These are phyloP conservation scores for Eupithecia subumbrata DNA, from an alignment of 2,888 invertebrate genomes.

Conservation along the genomic window DNA sequence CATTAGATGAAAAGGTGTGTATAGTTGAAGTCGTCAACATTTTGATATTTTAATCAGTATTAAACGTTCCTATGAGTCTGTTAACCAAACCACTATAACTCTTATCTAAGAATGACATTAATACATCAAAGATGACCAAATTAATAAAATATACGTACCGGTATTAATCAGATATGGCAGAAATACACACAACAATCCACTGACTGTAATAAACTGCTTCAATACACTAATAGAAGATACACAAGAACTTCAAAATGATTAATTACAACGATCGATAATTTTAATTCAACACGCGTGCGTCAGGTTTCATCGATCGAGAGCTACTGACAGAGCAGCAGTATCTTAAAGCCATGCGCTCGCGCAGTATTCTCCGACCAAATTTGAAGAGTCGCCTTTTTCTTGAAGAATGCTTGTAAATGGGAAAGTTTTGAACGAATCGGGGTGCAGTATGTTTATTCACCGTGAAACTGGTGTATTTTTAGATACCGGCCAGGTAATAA, in stretches of 20 bases:
- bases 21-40: constrained; percentile 10
- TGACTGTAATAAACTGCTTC: constrained; percentile 44
- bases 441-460: constrained; percentile 71
- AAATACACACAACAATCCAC: constrained; percentile 52
- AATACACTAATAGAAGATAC: constrained; percentile 44
- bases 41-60: neutral
- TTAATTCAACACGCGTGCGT: constrained; percentile 49
- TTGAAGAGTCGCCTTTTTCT: constrained; percentile 46
- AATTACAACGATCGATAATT: constrained; percentile 66
- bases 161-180: constrained; percentile 13
- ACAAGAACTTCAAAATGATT: constrained; percentile 61
- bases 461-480: constrained; percentile 78
- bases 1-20: neutral
- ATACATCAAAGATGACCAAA: constrained; percentile 51
- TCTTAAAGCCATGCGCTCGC: constrained; percentile 72
- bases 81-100: constrained; percentile 73
- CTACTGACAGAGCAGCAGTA: constrained; percentile 72
- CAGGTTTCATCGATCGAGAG: constrained; percentile 71
- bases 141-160: constrained; percentile 53
- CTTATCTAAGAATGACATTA: constrained; percentile 62
- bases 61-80: constrained; percentile 23
- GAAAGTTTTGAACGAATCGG: constrained; percentile 44
- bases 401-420: constrained; percentile 29
- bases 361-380: constrained; percentile 64
- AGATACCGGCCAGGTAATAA: constrained; percentile 77